Base-by-base conservation (phyloP, 2,888 invertebrate species). In the Ptilodon capucinus region DNA sequence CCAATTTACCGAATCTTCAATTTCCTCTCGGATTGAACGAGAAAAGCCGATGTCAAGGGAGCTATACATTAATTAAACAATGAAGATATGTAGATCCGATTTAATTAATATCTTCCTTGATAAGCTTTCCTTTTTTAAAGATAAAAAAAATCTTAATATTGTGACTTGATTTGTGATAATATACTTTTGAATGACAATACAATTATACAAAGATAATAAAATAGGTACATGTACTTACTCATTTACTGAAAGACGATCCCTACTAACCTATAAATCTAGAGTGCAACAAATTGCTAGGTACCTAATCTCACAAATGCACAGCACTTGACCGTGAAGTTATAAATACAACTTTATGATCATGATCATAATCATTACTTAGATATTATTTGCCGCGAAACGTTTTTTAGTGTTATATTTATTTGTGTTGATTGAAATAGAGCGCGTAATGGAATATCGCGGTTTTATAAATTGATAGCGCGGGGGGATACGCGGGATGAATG, bases 261-360 rank as follows among this genome's bases (percentile, higher is more conserved):
- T 25, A 25, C 28, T n/a, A 4, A 28, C n/a, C n/a, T 28, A n/a
- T 28, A 28, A 28, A 18, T 18, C 14, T 4, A 17, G 8, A 36
- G 17, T 11, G 17, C 17, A 36, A 17, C 17, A 38, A 13, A 35
- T 14, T 48, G 17, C 35, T 40, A 35, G 21, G 19, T 41, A n/a
- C n/a, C n/a, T n/a, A 44, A 44, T 49, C 56, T 30, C 47, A 47
- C 54, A 51, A 23, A 47, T 45, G 40, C 42, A 46, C 35, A 54
- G 32, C 62, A 60, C 63, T 57, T 61, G 45, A 53, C 46, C 48
- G 48, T 44, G 23, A 47, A 52, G 53, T 51, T 62, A 53, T 49
- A 64, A 64, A 59, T 59, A 21, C 28, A 28, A n/a, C 28, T 28
- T 28, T 28, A 28, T 28, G 28, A 28, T 8, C 3, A 1, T n/a